Base-by-base conservation (phyloP, 2,113 vertebrate species). In the Blennius ocellaris region DNA sequence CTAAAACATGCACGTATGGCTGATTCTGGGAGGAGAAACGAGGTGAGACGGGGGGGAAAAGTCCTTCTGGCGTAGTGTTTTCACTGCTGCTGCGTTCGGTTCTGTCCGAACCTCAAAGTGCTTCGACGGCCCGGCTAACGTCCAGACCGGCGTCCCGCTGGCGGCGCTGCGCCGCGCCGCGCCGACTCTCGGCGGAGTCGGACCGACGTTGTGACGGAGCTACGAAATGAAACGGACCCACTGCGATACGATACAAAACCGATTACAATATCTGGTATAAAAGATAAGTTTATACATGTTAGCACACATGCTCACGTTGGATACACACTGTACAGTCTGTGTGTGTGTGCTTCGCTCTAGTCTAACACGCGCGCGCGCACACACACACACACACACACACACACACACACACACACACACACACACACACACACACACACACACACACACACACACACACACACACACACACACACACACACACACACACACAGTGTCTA, bases 271-370 rank as follows among this genome's bases (percentile, higher is more conserved):
- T 91, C 87, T 92, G 84, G 90, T 93, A 93, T 92, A 93, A 93
- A 93, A 93, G 92, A 93, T 92, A 93, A 85, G 88, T 93, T 90
- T 92, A 89, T 92, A 91, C 91, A 91, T 92, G 88, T 92, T 86
- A 72, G 83, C 88, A 88, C 90, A 88, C 87, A 92, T 92, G 90
- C 89, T 87, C 87, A 92, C 85, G 78, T 90, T 89, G 70, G 88
- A 89, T 92, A 92, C 90, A 90, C 83, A 85, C 88, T 92, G 80
- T 93, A 93, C 92, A 93, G 87, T 86, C 80, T 79, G 84, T 87
- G 88, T 89, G 90, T 88, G 88, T 85, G 89, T 89, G 87, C 77
- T 67, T n/a, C n/a, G 71, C 3, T 88, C 91, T 92, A 92, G 76
- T 87, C 90, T 92, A 92, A 87, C 85, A 89, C 88, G 53, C 84